These are phyloP conservation scores for Lasiurus cinereus DNA, from an alignment of 2,113 vertebrate genomes.

Conservation along the genomic window DNA sequence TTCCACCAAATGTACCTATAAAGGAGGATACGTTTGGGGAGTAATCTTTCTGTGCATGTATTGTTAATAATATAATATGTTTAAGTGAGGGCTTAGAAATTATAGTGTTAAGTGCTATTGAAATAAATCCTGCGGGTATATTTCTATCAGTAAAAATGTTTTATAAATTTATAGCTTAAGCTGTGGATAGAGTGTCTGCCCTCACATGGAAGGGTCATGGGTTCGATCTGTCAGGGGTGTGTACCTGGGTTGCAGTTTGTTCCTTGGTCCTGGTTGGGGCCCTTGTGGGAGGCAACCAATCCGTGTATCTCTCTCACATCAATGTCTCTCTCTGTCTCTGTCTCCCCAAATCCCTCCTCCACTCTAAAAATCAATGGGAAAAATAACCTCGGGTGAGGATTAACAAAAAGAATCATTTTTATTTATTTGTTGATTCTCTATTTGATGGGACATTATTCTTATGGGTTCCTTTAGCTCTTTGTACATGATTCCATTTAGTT, in stretches of 20 bases:
- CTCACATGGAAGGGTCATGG: too few species aligned
- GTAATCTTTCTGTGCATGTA: background rate
- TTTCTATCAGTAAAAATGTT: constrained; percentile 8
- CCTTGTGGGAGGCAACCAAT: too few species aligned
- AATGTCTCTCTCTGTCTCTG: too few species aligned
- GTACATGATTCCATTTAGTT: background rate
- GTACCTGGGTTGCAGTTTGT: too few species aligned
- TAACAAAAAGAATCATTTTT: background rate
- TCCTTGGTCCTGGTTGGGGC: too few species aligned
- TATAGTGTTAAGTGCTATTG: background rate
- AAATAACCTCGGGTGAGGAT: too few species aligned
- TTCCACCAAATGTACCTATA: background rate
- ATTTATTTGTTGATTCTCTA: background rate
- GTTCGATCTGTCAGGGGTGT: too few species aligned
- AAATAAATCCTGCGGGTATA: background rate
- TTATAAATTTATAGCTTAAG: too few species aligned
- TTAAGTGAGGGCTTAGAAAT: background rate
- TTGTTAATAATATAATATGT: background rate
- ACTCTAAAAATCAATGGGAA: too few species aligned
- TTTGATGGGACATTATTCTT: background rate
- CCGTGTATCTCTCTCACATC: too few species aligned
- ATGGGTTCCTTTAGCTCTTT: constrained; percentile 9
- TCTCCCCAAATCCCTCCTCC: too few species aligned
- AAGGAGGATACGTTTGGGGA: background rate
- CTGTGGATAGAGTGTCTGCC: too few species aligned